phyloP scores from a whole-genome alignment of 35 echinoderm and acorn worm genomes.

The Ptychodera flava region DNA sequence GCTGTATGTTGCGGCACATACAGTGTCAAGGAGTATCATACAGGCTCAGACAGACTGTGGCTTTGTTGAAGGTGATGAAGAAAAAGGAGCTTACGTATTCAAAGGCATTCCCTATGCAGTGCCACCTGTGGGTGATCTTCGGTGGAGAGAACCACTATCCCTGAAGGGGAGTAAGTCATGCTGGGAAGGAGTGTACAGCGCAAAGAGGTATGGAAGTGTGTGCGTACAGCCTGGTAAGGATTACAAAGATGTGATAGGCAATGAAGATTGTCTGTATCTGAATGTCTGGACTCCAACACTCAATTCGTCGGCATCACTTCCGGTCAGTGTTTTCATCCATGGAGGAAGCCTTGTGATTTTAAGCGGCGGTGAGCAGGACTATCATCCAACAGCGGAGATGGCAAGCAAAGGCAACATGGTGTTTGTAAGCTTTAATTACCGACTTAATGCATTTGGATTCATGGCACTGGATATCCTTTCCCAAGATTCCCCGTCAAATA shows the following conservation, averaged over 20 bases:
- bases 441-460: not conserved
- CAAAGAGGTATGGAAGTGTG: not conserved
- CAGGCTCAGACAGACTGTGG: not conserved
- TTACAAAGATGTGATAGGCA: not conserved
- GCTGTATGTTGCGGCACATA: not conserved
- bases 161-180: not conserved
- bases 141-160: not conserved
- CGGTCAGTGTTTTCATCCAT: not conserved
- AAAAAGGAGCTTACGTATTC: not conserved
- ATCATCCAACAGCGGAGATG: not conserved
- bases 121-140: not conserved
- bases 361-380: not conserved
- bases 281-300: not conserved
- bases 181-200: not conserved
- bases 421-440: not conserved
- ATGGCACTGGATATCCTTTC: not conserved
- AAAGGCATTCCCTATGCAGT: not conserved
- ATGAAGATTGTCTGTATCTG: not conserved
- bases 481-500: not conserved
- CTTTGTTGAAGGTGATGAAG: not conserved
- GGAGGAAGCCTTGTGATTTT: not conserved
- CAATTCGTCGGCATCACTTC: not conserved
- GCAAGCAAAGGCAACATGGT: not conserved
- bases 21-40: not conserved
- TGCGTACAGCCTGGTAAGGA: not conserved